Percentiles rank a stretch among this genome's conserved stretches.
Evolutionary conservation across 2,888 invertebrate genomes (phyloP).

Genomic region (Eueremaeus valkanovi): DNA sequence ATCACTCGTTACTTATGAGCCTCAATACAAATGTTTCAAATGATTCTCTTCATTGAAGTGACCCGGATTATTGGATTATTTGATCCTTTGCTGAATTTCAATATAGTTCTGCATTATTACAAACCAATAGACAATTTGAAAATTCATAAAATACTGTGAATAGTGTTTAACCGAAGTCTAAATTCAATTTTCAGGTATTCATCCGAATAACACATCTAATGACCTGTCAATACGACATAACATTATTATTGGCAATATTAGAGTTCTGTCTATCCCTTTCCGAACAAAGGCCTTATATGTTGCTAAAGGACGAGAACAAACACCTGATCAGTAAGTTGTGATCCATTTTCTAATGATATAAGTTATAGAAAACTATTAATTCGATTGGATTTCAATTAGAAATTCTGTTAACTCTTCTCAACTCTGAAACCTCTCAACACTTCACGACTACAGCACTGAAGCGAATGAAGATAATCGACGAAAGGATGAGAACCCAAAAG

Average conservation of each 20-base stretch:
- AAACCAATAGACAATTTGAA: too few relatives aligned
- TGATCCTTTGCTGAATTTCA: too few relatives aligned
- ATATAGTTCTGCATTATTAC: too few relatives aligned
- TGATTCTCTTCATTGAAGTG: too few relatives aligned
- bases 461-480: constrained; percentile 41
- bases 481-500: constrained; percentile 12
- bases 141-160: background rate
- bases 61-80: too few relatives aligned
- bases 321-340: constrained; percentile 43
- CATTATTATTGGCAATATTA: constrained; percentile 39
- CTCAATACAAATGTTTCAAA: too few relatives aligned
- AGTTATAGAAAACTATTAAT: background rate
- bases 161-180: background rate
- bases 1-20: too few relatives aligned
- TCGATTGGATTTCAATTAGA: constrained; percentile 19
- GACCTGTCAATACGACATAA: constrained; percentile 44
- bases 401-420: constrained; percentile 42
- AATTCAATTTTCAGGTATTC: constrained; percentile 26
- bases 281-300: constrained; percentile 39
- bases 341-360: background rate
- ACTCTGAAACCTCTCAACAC: constrained; percentile 41
- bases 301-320: constrained; percentile 40
- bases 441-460: constrained; percentile 40
- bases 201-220: constrained; percentile 41
- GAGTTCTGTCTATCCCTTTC: constrained; percentile 42